phyloP scores from a whole-genome alignment of 2,113 vertebrate species.

The Castor canadensis region DNA sequence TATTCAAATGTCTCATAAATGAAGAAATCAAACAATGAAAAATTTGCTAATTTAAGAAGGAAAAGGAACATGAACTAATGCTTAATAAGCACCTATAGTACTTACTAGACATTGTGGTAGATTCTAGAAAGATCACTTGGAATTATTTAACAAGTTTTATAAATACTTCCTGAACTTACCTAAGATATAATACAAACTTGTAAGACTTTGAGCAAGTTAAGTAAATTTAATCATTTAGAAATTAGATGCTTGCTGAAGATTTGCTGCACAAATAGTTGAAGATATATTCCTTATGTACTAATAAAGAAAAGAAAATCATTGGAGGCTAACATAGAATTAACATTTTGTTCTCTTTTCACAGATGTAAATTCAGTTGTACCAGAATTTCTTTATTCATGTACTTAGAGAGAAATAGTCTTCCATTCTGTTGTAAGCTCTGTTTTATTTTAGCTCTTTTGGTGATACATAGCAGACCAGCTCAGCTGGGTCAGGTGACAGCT shows the following conservation, averaged over 20 bases:
- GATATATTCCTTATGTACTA: not conserved
- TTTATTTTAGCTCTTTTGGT: conserved; percentile 10
- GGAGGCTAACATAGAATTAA: not conserved
- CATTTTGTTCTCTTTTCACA: not conserved
- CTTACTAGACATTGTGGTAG: not conserved
- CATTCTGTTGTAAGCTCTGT: not conserved
- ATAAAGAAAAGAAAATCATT: not conserved
- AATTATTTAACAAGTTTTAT: conserved; percentile 17
- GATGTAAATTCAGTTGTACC: not conserved
- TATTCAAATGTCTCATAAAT: not conserved
- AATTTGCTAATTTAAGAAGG: not conserved
- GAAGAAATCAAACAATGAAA: not conserved
- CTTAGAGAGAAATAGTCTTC: not conserved
- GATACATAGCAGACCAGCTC: not conserved
- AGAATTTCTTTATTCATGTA: not conserved
- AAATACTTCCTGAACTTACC: not conserved
- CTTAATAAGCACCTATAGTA: not conserved
- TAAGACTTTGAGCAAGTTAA: not conserved
- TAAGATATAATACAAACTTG: not conserved
- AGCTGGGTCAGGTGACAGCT: no score
- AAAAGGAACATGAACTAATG: not conserved
- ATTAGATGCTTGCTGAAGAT: not conserved
- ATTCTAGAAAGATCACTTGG: not conserved
- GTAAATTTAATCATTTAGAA: not conserved
- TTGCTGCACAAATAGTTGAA: not conserved